Evolutionary conservation across 2,113 vertebrate genomes (phyloP), one percentile per base, ranked within the genome.

Genomic region (Leptobrachium leishanense): DNA sequence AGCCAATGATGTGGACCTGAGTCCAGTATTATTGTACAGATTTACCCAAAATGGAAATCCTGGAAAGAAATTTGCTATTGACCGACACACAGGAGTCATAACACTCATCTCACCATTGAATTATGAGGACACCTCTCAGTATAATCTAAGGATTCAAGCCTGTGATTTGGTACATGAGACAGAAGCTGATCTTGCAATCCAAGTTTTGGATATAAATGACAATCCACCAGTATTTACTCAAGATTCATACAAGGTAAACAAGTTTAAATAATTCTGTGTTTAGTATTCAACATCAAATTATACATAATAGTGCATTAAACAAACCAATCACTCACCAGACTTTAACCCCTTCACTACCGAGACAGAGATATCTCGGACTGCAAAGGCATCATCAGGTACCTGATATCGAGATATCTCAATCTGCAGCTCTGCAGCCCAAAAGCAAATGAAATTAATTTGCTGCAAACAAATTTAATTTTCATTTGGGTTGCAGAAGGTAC

Each of bases 131-230:
- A 81, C 82, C 83, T 12, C 85, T 2, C 84, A 91, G 20, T 87
- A 94, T 83, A 78, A 83, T 0, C 82, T 98, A 74, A 84, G 39
- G 40, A 82, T 98, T 40, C 72, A 79, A 7, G 90, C 94, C 31
- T 98, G 94, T 1, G 97, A 99, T 84, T 94, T 90, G 2, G 65
- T 93, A 53, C 92, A 98, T 87, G 88, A 88, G 79, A 91, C 91
- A 71, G 90, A 91, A 55, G 92, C 92, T 50, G 84, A 88, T 13
- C 85, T 98, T 59, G 46, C 44, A 2, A 79, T 99, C 83, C 83
- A 76, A 63, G 89, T 98, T 77, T 75, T 94, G 77, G 96, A 98
- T 13, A 39, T 95, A 84, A 99, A 98, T 71, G 96, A 99, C 86
- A 98, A 97, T 1, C 86, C 93, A 46, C 97, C 97, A 0, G 82